These are phyloP conservation scores for Gila robusta DNA, from an alignment of 2,797 vertebrate species.

Conservation along the genomic window DNA sequence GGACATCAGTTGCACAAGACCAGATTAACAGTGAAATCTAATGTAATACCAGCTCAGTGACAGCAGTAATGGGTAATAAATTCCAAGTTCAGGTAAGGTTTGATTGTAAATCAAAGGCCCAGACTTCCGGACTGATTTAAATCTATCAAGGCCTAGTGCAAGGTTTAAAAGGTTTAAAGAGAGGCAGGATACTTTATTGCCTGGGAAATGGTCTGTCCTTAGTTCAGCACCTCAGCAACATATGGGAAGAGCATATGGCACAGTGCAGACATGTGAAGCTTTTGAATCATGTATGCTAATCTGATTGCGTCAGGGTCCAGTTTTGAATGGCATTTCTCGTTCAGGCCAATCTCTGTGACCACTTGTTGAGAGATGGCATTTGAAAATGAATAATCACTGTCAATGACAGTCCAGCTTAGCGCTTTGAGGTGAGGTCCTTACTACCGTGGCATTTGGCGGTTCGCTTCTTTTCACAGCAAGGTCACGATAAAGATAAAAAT, in stretches of 20 bases:
- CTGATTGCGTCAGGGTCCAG: background rate
- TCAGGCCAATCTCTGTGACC: conserved; percentile 13
- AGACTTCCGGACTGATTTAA: conserved; percentile 73
- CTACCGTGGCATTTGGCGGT: conserved; percentile 74
- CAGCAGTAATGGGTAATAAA: conserved; percentile 81
- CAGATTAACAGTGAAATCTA: conserved; percentile 72
- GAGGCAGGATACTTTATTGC: conserved; percentile 65
- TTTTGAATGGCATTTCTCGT: conserved; percentile 8
- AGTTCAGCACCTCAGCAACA: conserved; percentile 52
- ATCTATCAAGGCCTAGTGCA: conserved; percentile 73
- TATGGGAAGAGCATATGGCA: conserved; percentile 50
- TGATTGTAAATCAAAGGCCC: conserved; percentile 78
- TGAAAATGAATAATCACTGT: conserved; percentile 35
- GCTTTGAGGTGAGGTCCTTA: conserved; percentile 11
- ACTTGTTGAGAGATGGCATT: conserved; percentile 46
- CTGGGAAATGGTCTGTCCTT: conserved; percentile 66
- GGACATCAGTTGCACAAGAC: conserved; percentile 55
- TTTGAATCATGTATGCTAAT: conserved; percentile 42
- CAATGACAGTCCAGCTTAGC: conserved; percentile 32
- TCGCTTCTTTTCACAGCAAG: conserved; percentile 80
- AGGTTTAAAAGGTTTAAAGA: conserved; percentile 64
- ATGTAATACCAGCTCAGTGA: conserved; percentile 77
- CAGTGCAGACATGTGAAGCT: background rate
- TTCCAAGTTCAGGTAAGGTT: conserved; percentile 78
- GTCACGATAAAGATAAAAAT: conserved; percentile 82